Base-by-base conservation (phyloP, 1,140 invertebrate genomes). In the Penaeus indicus region DNA sequence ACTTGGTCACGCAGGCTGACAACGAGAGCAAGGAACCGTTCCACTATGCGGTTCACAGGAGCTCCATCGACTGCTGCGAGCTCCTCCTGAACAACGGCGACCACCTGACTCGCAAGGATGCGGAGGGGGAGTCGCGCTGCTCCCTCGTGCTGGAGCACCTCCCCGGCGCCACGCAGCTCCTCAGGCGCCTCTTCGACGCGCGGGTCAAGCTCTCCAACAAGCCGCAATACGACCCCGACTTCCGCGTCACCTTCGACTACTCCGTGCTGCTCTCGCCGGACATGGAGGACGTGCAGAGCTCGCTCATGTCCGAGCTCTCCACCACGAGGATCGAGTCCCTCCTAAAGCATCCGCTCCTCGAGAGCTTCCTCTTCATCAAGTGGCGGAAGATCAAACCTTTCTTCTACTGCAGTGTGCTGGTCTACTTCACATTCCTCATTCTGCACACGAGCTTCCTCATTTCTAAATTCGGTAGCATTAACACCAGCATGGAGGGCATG, bases 311-410 rank as follows among this genome's bases (percentile, higher is more conserved):
- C 4, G 90, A 90, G 27, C 72, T 90, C 13, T 67, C 84, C 22
- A 72, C 61, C 61, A 87, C 90, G 2, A 32, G 63, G 21, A n/a
- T 89, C 18, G 90, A 90, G 27, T 27, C 78, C 75, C 92, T 97
- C n/a, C 92, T 97, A 3, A 96, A 95, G 90, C 96, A 97, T 93
- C 96, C 96, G 1, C 92, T 97, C 0, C 94, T 97, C 10, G 95
- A 96, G 0, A 96, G 96, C 90, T 97, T 97, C 91, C 92, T 97
- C 1, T 95, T 96, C 91, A 93, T 97, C 18, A 97, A 97, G 92
- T 97, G 96, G 96, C 94, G 95, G 91, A 93, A 95, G 83, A 95
- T 97, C 87, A 95, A 95, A 64, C 94, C 94, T 27, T 93, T 96
- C 21, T 96, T 96, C 91, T 96, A 95, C 85, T 92, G 94, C 1